Percentiles rank a stretch among this genome's conserved stretches.
These are phyloP conservation scores for Drosophila birchii DNA, from an alignment of 2,888 invertebrate genomes.

Conservation along the genomic window DNA sequence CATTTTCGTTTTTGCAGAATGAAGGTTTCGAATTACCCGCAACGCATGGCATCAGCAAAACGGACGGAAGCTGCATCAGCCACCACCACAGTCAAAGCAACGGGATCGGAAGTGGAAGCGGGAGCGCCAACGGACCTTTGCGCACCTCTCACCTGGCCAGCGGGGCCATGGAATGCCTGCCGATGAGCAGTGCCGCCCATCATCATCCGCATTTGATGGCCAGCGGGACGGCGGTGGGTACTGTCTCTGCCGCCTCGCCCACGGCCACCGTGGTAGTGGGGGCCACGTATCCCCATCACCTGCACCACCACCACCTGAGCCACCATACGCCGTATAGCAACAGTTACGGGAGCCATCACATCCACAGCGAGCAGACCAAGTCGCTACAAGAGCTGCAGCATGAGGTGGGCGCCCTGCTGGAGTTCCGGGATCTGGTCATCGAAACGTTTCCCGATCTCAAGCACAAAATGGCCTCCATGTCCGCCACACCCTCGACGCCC, in stretches of 20 bases:
- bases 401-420: conserved; percentile 95
- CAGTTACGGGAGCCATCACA: conserved; percentile 86
- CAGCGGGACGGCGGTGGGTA: conserved; percentile 28
- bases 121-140: conserved; percentile 47
- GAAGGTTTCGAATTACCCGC: conserved; percentile 72
- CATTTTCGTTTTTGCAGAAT: conserved; percentile 62
- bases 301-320: conserved; percentile 80
- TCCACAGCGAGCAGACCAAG: conserved; percentile 94
- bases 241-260: conserved; percentile 56
- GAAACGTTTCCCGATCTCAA: conserved; percentile 96
- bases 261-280: conserved; percentile 78
- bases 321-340: conserved; percentile 81
- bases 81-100: conserved; percentile 52
- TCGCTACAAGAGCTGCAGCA: conserved; percentile 96
- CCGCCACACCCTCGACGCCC: conserved; percentile 80
- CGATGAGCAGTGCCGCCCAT: conserved; percentile 87
- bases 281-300: conserved; percentile 81
- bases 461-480: conserved; percentile 91
- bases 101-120: conserved; percentile 41
- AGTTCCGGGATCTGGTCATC: conserved; percentile 97
- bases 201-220: conserved; percentile 74
- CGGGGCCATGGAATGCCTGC: conserved; percentile 91
- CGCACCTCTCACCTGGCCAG: conserved; percentile 61
- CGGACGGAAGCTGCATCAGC: conserved; percentile 64
- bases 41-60: conserved; percentile 70